Percentiles rank a stretch among this genome's conserved stretches.
Conservation (phyloP, 2,888 invertebrate genomes). For the Electrophaes corylata region DNA sequence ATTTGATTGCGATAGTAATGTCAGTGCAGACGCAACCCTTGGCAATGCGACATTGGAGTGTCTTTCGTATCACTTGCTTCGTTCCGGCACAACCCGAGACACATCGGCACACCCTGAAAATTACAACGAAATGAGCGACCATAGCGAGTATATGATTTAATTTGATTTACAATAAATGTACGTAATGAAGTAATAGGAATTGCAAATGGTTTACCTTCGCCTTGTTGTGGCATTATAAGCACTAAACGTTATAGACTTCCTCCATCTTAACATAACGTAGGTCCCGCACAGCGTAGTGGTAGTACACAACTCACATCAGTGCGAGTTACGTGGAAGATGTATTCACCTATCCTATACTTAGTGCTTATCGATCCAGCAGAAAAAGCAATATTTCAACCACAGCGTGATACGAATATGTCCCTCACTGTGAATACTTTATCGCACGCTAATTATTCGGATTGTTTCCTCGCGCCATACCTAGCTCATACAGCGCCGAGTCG, state of each 20-base stretch:
- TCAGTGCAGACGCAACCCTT: background rate
- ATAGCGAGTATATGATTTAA: background rate
- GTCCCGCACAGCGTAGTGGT: too few species aligned
- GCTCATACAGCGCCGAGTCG: too few species aligned
- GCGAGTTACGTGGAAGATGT: too few species aligned
- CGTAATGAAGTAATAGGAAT: background rate
- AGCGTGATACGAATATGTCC: background rate
- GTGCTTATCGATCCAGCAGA: background rate
- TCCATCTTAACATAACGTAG: too few species aligned
- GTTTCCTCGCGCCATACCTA: too few species aligned
- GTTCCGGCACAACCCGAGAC: background rate
- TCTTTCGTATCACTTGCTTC: conserved; percentile 1
- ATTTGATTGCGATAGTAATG: conserved; percentile 4
- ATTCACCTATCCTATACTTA: background rate
- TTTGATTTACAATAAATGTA: background rate
- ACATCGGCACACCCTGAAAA: conserved; percentile 11
- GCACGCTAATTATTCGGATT: too few species aligned
- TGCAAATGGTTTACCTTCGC: conserved; percentile 16
- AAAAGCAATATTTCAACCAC: background rate
- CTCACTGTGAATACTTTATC: background rate
- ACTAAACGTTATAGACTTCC: background rate
- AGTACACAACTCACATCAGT: too few species aligned
- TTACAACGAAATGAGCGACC: conserved; percentile 5
- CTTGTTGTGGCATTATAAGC: background rate
- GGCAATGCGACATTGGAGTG: conserved; percentile 3